Percentiles rank a stretch among this genome's conserved stretches.
phyloP scores from a whole-genome alignment of 2,797 vertebrate species.

The Tarsius wallacei region DNA sequence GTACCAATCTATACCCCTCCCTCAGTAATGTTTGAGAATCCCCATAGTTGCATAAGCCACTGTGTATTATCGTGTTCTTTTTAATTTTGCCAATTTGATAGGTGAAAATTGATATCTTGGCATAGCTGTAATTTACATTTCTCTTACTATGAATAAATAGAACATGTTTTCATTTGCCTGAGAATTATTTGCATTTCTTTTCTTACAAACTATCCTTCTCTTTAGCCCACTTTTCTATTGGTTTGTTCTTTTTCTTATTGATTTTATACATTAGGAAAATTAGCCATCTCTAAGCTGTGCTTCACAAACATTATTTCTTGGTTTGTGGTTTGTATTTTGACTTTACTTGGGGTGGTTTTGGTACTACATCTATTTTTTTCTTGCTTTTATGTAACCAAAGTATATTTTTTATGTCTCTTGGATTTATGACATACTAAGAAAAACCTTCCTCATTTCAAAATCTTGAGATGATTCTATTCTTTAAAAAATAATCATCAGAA shows the following conservation, averaged over 20 bases:
- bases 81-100: neutral
- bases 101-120: conserved; percentile 25
- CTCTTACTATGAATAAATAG: neutral
- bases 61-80: neutral
- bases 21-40: neutral
- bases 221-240: conserved; percentile 45
- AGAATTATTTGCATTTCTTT: conserved; percentile 17
- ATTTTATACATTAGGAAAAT: conserved; percentile 63
- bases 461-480: neutral
- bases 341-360: conserved; percentile 18
- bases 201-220: neutral
- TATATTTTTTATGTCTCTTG: neutral
- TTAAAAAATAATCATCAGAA: conserved; percentile 51
- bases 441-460: neutral
- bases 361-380: neutral
- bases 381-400: neutral
- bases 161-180: neutral
- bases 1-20: neutral
- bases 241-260: conserved; percentile 1
- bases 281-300: neutral
- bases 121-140: conserved; percentile 53
- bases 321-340: conserved; percentile 58
- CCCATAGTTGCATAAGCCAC: neutral
- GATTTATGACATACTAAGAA: neutral
- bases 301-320: neutral